Evolutionary conservation across 2,113 vertebrate genomes (phyloP).

Genomic region (Anoura caudifer): DNA sequence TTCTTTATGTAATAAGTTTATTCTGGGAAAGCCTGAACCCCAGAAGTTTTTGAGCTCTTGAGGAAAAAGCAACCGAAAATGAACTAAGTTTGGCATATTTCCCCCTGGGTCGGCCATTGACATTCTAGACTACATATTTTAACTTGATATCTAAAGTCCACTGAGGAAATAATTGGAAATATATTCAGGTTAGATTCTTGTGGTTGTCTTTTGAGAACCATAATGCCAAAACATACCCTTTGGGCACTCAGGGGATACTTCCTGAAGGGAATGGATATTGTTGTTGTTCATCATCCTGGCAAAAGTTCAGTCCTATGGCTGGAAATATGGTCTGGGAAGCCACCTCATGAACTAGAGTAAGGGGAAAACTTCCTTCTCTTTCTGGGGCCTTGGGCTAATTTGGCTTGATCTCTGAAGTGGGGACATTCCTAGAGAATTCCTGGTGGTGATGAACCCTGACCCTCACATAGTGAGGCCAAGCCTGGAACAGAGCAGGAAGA

Average conservation of each 20-base stretch:
- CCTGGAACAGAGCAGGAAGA: background rate
- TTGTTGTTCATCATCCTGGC: background rate
- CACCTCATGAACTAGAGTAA: background rate
- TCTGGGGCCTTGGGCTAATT: background rate
- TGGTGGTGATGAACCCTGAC: background rate
- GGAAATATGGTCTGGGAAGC: background rate
- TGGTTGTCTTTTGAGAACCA: background rate
- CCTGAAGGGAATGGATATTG: background rate
- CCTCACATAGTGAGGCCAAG: background rate
- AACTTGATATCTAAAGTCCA: background rate
- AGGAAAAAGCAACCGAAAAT: background rate
- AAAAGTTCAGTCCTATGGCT: background rate
- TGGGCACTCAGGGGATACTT: background rate
- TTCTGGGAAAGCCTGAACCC: background rate
- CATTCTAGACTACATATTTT: background rate
- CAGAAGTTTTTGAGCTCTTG: background rate
- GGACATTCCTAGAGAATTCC: background rate
- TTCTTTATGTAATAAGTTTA: background rate
- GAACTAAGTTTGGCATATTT: background rate
- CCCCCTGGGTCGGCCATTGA: background rate
- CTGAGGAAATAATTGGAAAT: background rate
- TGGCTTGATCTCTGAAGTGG: background rate
- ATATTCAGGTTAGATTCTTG: background rate
- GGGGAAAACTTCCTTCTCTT: background rate
- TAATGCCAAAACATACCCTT: background rate